These are phyloP conservation scores for Lepidocyrtoides sp. DNA, from an alignment of 2,888 invertebrate species.

Conservation along the genomic window DNA sequence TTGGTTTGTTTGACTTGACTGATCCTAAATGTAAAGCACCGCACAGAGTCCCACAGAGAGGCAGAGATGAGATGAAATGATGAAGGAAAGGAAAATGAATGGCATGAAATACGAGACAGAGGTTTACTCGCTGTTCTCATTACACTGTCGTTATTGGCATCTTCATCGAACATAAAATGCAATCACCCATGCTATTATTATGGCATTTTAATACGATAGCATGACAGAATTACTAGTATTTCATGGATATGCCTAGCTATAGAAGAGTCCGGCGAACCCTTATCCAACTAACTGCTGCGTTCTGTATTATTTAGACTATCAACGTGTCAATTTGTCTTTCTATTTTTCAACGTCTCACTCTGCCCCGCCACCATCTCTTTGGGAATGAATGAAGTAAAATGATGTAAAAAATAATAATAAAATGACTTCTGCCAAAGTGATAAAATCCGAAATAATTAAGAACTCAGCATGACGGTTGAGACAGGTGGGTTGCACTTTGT, in stretches of 20 bases:
- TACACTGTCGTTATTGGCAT: slow-evolving; percentile 62
- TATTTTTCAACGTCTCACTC: not conserved
- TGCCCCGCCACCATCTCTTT: not conserved
- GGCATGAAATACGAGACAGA: slow-evolving; percentile 48
- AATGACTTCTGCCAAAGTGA: not conserved
- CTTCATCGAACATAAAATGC: slow-evolving; percentile 31
- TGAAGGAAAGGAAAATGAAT: slow-evolving; percentile 34
- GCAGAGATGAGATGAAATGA: not conserved
- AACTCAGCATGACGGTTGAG: slow-evolving; percentile 10
- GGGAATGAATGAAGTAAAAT: not conserved
- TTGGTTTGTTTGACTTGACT: not conserved
- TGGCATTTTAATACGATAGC: slow-evolving; percentile 30
- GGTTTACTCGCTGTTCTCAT: slow-evolving; percentile 51
- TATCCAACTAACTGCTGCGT: too few relatives aligned
- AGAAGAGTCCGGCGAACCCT: too few relatives aligned
- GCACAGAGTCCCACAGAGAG: not conserved
- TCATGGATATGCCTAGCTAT: not conserved
- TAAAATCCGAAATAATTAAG: slow-evolving; percentile 3
- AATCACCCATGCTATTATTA: slow-evolving; percentile 58
- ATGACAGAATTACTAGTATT: slow-evolving; percentile 31
- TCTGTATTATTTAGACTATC: too few relatives aligned
- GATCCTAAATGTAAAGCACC: not conserved
- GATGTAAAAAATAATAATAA: not conserved
- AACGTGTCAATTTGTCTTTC: not conserved
- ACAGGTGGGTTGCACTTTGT: slow-evolving; percentile 40